These are phyloP conservation scores for Erythrolamprus reginae DNA, from an alignment of 2,113 vertebrate genomes.

Conservation along the genomic window DNA sequence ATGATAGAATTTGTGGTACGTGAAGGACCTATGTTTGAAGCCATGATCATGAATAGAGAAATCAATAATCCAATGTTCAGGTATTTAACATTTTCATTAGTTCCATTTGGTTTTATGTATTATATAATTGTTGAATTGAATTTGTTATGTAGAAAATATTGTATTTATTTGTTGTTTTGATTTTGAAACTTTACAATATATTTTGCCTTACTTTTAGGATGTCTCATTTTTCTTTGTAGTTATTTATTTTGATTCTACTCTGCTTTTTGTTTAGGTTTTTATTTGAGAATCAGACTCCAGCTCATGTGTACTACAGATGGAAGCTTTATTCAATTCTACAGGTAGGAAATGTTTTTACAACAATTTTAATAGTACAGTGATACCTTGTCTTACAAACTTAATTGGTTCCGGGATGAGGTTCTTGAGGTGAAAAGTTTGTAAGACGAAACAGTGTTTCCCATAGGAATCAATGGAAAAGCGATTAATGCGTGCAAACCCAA, in stretches of 20 bases:
- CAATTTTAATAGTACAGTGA: background rate
- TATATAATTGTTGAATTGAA: background rate
- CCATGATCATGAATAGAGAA: slow-evolving; percentile 99
- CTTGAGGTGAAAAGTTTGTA: too few species aligned
- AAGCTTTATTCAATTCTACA: slow-evolving; percentile 97
- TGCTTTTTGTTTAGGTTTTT: slow-evolving; percentile 80
- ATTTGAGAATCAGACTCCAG: slow-evolving; percentile 99
- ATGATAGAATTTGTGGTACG: slow-evolving; percentile 99
- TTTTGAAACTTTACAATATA: background rate
- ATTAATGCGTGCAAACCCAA: too few species aligned
- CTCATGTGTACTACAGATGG: slow-evolving; percentile 98
- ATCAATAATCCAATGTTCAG: slow-evolving; percentile 99
- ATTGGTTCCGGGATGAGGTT: too few species aligned
- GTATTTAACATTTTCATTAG: slow-evolving; percentile 55
- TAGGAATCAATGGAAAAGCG: too few species aligned
- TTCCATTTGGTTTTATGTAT: background rate
- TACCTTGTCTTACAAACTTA: too few species aligned
- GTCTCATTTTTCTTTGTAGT: background rate
- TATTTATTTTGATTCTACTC: slow-evolving; percentile 25
- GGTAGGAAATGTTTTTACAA: slow-evolving; percentile 67
- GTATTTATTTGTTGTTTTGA: background rate
- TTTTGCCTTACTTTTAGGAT: background rate
- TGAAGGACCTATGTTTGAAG: slow-evolving; percentile 99
- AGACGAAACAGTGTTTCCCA: too few species aligned
- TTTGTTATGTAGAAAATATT: background rate